Conservation (phyloP, 2,888 invertebrate genomes). For the Bembecia ichneumoniformis region DNA sequence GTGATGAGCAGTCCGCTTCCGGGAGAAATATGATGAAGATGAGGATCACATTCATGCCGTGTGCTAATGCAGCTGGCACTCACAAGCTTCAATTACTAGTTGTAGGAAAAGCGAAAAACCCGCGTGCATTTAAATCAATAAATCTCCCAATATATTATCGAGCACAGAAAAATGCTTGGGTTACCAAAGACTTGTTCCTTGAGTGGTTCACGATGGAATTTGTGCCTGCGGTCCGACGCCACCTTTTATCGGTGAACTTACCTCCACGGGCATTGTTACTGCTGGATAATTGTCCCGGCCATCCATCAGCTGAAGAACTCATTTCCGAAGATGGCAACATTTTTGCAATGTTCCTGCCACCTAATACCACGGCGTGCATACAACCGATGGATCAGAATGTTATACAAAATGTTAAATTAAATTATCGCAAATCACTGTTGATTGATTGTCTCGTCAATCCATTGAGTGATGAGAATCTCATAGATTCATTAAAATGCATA, state of each 20-base stretch:
- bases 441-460: no score
- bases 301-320: constrained; percentile 14
- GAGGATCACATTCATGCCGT: constrained; percentile 1
- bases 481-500: no score
- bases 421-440: constrained; percentile 4
- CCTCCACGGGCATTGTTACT: neutral
- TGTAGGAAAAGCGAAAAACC: constrained; percentile 1
- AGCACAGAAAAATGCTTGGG: constrained; percentile 2
- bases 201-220: constrained; percentile 1
- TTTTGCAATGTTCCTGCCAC: constrained; percentile 13
- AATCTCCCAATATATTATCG: constrained; percentile 1
- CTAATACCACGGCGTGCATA: constrained; percentile 13
- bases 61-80: constrained; percentile 1
- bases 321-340: constrained; percentile 12
- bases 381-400: constrained; percentile 19
- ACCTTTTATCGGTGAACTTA: neutral
- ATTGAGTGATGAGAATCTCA: no score
- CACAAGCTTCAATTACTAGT: neutral
- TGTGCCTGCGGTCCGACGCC: neutral
- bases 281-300: neutral
- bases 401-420: constrained; percentile 15
- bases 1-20: constrained; percentile 16
- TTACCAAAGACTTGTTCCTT: constrained; percentile 1
- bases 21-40: neutral
- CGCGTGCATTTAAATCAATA: constrained; percentile 3